Evolutionary conservation across 1,140 invertebrate genomes (phyloP).

Genomic region (Drosophila orosa): DNA sequence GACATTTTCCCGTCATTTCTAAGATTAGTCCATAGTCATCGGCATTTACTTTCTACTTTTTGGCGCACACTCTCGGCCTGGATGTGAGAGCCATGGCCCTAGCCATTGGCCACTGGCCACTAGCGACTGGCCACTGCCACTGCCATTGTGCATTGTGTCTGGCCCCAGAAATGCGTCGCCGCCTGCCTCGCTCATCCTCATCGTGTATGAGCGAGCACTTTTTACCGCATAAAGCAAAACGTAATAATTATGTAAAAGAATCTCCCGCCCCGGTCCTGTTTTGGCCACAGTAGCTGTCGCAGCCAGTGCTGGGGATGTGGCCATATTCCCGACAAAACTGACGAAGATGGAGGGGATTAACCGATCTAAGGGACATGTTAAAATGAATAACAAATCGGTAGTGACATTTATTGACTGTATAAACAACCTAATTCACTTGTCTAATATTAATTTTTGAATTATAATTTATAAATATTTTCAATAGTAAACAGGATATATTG

Average conservation of each 20-base stretch:
- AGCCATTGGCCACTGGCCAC: slow-evolving; percentile 11
- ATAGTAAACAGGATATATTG: too few species aligned
- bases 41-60: slow-evolving; percentile 77
- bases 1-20: slow-evolving; percentile 78
- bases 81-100: slow-evolving; percentile 11
- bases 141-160: slow-evolving; percentile 47
- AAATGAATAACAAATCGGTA: too few species aligned
- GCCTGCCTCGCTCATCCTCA: slow-evolving; percentile 46
- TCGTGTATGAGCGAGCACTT: slow-evolving; percentile 72
- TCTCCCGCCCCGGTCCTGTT: slow-evolving; percentile 31
- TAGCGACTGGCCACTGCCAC: slow-evolving; percentile 7
- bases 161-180: slow-evolving; percentile 16
- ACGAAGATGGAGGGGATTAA: background rate
- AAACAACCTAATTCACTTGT: too few species aligned
- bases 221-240: slow-evolving; percentile 58
- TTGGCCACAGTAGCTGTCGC: slow-evolving; percentile 53
- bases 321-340: background rate
- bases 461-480: too few species aligned
- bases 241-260: slow-evolving; percentile 79
- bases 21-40: slow-evolving; percentile 79
- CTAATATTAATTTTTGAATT: too few species aligned
- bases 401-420: too few species aligned
- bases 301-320: slow-evolving; percentile 28
- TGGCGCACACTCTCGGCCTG: slow-evolving; percentile 28
- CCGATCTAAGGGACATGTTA: background rate